Base-by-base conservation (phyloP, 1,140 invertebrate species). In the Babylonia areolata region DNA sequence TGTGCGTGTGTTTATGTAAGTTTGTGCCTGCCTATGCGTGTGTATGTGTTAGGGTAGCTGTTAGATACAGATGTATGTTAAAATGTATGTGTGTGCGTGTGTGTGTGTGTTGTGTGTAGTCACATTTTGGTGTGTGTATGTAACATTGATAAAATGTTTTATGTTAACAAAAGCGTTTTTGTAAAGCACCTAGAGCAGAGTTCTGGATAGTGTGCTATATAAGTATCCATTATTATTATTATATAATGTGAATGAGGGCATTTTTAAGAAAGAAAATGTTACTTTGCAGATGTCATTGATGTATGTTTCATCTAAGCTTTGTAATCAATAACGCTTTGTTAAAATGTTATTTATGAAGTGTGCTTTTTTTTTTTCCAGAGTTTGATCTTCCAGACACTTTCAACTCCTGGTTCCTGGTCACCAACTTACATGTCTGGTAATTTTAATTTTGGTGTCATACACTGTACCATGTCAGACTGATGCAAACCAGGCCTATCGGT, bases 301-400 rank as follows among this genome's bases (percentile, higher is more conserved):
- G 12, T 78, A 33, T 39, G 23, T 78, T 78, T 51, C 17, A 17
- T 12, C 17, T 51, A 0, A 17, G 17, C 9, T 12, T 51, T 9
- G 46, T 12, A 17, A 51, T 51, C 46, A 12, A 51, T 9, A 51
- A 12, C 9, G 17, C 46, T 51, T 51, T 51, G 0, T 51, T 9
- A 51, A 78, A 78, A 42, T 23, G 75, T 42, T 78, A 33, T 78
- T 39, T 28, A 11, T 75, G n/a, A 20, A 9, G 42, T 79, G 46
- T 79, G n/a, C n/a, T 42, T 28, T 42, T 46, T n/a, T 54, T 31
- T n/a, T 3, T 54, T 39, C 2, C 84, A 85, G 84, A 58, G 46
- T 73, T 85, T 35, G 77, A 64, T 37, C 42, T 85, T 17, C 75
- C 77, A 20, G 77, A 85, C 75, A 85, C 73, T 3, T 85, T 85